Conservation (phyloP, 1,140 invertebrate genomes). For the Pseudomyrmex dendroicus region DNA sequence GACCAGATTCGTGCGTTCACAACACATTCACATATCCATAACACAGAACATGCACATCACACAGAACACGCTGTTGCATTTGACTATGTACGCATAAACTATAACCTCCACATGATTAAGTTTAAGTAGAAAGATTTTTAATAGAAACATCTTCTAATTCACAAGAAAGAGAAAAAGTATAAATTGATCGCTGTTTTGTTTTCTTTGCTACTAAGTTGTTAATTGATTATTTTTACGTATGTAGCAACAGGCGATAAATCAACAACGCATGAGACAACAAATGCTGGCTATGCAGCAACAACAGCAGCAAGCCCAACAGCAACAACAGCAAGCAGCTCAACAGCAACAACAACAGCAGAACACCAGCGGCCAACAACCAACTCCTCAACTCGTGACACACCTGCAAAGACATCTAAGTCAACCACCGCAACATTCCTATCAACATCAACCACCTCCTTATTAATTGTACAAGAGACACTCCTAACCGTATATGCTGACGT, state of each 20-base stretch:
- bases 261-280: slow-evolving; percentile 86
- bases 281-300: slow-evolving; percentile 86
- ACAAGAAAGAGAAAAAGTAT: too few species aligned
- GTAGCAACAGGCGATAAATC: slow-evolving; percentile 77
- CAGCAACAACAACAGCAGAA: slow-evolving; percentile 83
- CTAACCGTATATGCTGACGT: background rate
- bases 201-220: background rate
- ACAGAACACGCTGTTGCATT: too few species aligned
- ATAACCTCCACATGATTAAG: too few species aligned
- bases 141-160: too few species aligned
- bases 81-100: too few species aligned
- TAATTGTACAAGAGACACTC: slow-evolving; percentile 73
- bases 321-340: slow-evolving; percentile 83
- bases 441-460: slow-evolving; percentile 86
- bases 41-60: too few species aligned
- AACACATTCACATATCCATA: too few species aligned
- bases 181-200: too few species aligned
- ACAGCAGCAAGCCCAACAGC: slow-evolving; percentile 81
- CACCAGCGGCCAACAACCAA: slow-evolving; percentile 86
- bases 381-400: slow-evolving; percentile 87
- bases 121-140: too few species aligned
- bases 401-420: slow-evolving; percentile 86
- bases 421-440: slow-evolving; percentile 84
- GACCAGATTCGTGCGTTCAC: too few species aligned
- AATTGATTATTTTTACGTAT: slow-evolving; percentile 22